phyloP scores from a whole-genome alignment of 2,797 vertebrate species.

The Tokudaia tokunoshimensis region DNA sequence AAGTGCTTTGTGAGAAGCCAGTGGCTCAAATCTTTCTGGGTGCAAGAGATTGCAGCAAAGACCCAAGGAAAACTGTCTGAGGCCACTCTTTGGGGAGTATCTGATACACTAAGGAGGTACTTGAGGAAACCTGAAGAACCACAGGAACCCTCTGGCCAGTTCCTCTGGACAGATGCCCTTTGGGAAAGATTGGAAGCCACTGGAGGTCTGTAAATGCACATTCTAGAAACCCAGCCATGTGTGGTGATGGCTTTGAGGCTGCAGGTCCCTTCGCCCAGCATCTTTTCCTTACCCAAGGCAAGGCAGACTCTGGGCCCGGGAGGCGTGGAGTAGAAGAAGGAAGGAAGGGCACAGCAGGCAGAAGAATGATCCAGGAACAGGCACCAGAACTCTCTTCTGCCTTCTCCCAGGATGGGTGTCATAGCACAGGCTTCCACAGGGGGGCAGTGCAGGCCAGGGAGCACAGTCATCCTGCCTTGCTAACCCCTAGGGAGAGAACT shows the following conservation, averaged over 20 bases:
- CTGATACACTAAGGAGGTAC: neutral
- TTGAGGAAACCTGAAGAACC: neutral
- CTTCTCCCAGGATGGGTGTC: neutral
- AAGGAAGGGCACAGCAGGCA: neutral
- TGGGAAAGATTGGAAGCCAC: neutral
- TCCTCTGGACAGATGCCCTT: neutral
- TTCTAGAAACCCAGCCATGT: neutral
- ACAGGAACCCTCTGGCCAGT: neutral
- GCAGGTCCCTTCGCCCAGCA: neutral
- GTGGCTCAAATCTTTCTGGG: fast-evolving
- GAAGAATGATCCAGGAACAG: fast-evolving
- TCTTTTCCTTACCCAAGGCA: neutral
- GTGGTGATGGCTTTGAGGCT: fast-evolving
- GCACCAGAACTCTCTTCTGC: neutral
- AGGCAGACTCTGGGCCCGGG: neutral
- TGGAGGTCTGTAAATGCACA: neutral
- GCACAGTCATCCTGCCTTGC: too few species aligned
- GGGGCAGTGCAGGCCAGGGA: conserved; percentile 74
- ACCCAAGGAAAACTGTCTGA: neutral
- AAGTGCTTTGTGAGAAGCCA: neutral
- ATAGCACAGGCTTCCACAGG: conserved; percentile 59
- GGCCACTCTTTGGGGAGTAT: neutral
- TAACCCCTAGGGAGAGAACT: neutral
- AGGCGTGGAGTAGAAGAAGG: neutral
- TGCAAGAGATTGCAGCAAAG: neutral